A percentile compares a stretch with the other conserved stretches of the same genome.
These are phyloP conservation scores for Percopsis transmontana DNA, from an alignment of 2,113 vertebrate genomes.

Conservation along the genomic window DNA sequence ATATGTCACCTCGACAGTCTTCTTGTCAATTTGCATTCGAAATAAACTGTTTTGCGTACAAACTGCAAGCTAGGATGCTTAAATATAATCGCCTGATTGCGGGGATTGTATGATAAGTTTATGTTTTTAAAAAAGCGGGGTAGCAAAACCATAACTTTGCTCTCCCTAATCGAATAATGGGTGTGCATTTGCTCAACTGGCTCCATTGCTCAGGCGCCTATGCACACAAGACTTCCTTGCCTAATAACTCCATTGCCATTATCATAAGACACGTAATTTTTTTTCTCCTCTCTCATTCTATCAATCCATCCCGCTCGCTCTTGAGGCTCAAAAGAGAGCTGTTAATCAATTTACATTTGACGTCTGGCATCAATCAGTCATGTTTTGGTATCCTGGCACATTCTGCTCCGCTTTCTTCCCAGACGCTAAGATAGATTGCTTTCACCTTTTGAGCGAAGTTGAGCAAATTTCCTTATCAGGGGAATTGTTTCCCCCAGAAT, in stretches of 20 bases:
- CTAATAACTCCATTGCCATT: constrained; percentile 57
- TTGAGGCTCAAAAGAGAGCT: constrained; percentile 48
- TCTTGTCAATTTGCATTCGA: no score
- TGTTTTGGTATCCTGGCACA: constrained; percentile 64
- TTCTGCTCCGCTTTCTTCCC: constrained; percentile 48
- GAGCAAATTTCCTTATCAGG: constrained; percentile 67
- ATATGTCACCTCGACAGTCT: no score
- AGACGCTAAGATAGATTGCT: constrained; percentile 63
- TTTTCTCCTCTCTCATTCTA: constrained; percentile 20
- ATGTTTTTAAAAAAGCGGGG: no score
- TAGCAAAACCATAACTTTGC: no score
- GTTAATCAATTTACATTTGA: constrained; percentile 71
- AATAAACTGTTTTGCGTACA: no score
- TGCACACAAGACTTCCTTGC: constrained; percentile 37
- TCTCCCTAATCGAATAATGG: no score
- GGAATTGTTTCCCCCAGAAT: constrained; percentile 58
- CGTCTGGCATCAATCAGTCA: constrained; percentile 73
- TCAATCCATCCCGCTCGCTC: constrained; percentile 12
- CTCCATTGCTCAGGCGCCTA: no score
- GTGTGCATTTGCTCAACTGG: no score
- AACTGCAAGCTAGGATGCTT: no score
- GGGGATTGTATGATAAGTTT: no score
- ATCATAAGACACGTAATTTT: constrained; percentile 37
- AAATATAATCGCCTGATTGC: no score
- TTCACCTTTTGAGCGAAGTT: constrained; percentile 55